A percentile compares a stretch with the other conserved stretches of the same genome.
phyloP scores from a whole-genome alignment of 2,797 vertebrate species.

The Sitta carolinensis region DNA sequence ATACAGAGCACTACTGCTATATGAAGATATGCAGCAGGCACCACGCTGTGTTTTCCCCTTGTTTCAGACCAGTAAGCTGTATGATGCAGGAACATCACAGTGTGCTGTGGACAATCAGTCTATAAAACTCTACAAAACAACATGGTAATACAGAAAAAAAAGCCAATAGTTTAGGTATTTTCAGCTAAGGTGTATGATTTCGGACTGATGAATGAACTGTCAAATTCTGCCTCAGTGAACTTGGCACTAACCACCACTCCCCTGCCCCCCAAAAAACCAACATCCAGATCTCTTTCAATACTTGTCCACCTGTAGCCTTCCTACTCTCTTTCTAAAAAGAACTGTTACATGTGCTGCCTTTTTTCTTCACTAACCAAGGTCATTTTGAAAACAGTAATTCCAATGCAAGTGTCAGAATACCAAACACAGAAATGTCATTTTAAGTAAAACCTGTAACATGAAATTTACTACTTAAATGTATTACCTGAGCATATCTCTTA shows the following conservation, averaged over 20 bases:
- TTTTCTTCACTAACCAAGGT: neutral
- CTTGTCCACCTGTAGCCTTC: neutral
- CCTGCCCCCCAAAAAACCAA: rapidly evolving
- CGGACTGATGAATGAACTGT: neutral
- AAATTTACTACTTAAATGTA: neutral
- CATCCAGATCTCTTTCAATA: neutral
- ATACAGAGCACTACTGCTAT: neutral
- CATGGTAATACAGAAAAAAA: neutral
- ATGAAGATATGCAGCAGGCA: neutral
- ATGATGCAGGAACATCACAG: neutral
- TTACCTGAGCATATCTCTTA: neutral
- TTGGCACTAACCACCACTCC: neutral
- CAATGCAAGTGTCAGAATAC: neutral
- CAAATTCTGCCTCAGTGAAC: neutral
- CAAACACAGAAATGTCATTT: neutral
- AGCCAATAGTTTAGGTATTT: neutral
- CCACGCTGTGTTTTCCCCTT: neutral
- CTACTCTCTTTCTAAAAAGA: neutral
- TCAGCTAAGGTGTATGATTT: neutral
- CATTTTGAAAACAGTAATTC: neutral
- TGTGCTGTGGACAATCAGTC: neutral
- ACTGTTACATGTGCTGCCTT: neutral
- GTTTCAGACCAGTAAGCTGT: neutral
- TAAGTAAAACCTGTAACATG: neutral
- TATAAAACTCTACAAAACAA: neutral